phyloP scores from a whole-genome alignment of 2,113 vertebrate genomes.

The Pomatorhinus ruficollis region DNA sequence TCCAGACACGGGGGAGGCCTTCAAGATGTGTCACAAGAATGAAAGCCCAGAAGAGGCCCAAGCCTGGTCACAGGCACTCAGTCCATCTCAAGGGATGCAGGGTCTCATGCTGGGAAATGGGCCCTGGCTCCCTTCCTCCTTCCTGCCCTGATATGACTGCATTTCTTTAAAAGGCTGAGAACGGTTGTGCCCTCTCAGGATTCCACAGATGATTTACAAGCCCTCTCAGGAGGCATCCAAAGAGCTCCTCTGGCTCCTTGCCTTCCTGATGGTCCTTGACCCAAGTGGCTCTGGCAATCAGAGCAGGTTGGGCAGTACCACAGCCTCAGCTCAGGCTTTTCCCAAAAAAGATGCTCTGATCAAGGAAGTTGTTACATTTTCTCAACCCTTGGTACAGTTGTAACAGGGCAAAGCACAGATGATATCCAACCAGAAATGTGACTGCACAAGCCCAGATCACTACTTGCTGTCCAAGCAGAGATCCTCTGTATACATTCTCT shows the following conservation, averaged over 20 bases:
- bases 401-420: neutral
- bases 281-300: neutral
- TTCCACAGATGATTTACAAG: neutral
- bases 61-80: accelerated
- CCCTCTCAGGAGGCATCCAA: neutral
- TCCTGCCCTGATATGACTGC: accelerated
- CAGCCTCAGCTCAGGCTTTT: neutral
- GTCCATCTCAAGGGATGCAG: neutral
- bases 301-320: neutral
- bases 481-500: neutral
- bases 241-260: neutral
- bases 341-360: neutral
- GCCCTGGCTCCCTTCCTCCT: neutral
- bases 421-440: neutral
- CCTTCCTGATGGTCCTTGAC: neutral
- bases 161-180: neutral
- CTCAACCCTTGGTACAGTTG: neutral
- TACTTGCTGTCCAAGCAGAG: neutral
- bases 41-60: neutral
- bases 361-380: neutral
- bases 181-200: neutral
- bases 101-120: accelerated
- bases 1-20: neutral
- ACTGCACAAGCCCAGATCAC: neutral
- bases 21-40: neutral